Evolutionary conservation across 2,113 vertebrate species (phyloP).

Genomic region (Excalfactoria chinensis): DNA sequence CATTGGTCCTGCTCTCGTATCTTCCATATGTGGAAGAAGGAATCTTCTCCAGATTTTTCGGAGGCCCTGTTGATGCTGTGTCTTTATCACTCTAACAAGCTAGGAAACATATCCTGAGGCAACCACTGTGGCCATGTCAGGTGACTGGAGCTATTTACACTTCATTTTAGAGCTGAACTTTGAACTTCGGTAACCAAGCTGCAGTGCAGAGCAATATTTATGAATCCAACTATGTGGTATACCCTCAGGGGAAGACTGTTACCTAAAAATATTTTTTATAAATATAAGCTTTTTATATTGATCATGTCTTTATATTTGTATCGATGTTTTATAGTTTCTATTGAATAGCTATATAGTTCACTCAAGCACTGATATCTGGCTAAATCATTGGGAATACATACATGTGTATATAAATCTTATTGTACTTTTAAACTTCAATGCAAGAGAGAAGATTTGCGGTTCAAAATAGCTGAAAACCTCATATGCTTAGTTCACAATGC

Average conservation of each 20-base stretch:
- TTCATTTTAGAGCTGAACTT: slow-evolving; percentile 78
- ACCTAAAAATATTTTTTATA: slow-evolving; percentile 95
- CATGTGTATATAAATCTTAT: slow-evolving; percentile 52
- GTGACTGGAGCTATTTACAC: slow-evolving; percentile 78
- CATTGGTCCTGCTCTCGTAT: slow-evolving; percentile 85
- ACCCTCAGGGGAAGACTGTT: slow-evolving; percentile 95
- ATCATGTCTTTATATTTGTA: slow-evolving; percentile 87
- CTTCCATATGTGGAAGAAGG: slow-evolving; percentile 99
- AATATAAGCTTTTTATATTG: slow-evolving; percentile 90
- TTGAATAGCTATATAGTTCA: slow-evolving; percentile 89
- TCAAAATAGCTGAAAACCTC: slow-evolving; percentile 53
- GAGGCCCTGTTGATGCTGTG: slow-evolving; percentile 88
- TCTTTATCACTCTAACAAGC: slow-evolving; percentile 76
- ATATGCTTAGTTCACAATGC: slow-evolving; percentile 16
- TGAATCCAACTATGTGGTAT: slow-evolving; percentile 84
- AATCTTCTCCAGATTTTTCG: slow-evolving; percentile 99
- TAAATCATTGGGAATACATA: slow-evolving; percentile 68
- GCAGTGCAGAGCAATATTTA: slow-evolving; percentile 84
- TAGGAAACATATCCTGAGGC: slow-evolving; percentile 78
- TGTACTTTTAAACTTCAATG: slow-evolving; percentile 66
- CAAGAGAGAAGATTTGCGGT: slow-evolving; percentile 45
- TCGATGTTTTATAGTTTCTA: slow-evolving; percentile 84
- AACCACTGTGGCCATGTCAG: slow-evolving; percentile 75
- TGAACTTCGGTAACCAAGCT: slow-evolving; percentile 77
- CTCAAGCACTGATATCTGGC: slow-evolving; percentile 95